Evolutionary conservation across 2,888 invertebrate species (phyloP).

Genomic region (Epistrophe eligans): DNA sequence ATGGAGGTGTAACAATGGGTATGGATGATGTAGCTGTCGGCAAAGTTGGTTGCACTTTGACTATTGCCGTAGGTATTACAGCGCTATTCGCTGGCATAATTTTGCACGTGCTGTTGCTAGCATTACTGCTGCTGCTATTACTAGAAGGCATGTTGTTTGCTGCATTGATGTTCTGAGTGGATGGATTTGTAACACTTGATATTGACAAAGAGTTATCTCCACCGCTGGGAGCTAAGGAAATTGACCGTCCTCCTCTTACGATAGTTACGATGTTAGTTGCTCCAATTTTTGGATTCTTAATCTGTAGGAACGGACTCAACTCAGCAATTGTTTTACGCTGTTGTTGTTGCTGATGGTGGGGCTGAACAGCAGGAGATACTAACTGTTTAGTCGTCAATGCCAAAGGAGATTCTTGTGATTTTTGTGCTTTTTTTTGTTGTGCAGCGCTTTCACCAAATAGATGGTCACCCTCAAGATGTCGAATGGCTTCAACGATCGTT

Average conservation of each 20-base stretch:
- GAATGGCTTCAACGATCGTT: conserved; percentile 99
- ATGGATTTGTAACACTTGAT: conserved; percentile 57
- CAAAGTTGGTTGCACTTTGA: conserved; percentile 80
- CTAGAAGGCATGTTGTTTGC: conserved; percentile 69
- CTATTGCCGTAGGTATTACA: conserved; percentile 80
- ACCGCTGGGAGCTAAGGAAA: conserved; percentile 77
- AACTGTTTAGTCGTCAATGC: conserved; percentile 80
- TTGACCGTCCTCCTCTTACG: conserved; percentile 77
- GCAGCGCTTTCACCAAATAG: conserved; percentile 90
- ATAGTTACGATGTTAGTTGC: conserved; percentile 79
- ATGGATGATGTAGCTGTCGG: conserved; percentile 73
- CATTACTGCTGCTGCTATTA: conserved; percentile 67
- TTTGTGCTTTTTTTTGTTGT: conserved; percentile 80
- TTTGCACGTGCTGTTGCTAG: conserved; percentile 70
- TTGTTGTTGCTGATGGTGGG: conserved; percentile 78
- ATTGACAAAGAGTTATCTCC: conserved; percentile 54
- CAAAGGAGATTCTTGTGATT: conserved; percentile 82
- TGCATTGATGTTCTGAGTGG: conserved; percentile 69
- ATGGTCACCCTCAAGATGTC: conserved; percentile 98
- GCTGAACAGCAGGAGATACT: conserved; percentile 53
- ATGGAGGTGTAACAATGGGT: conserved; percentile 66
- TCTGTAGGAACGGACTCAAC: conserved; percentile 87
- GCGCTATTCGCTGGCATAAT: conserved; percentile 68
- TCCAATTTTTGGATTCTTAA: conserved; percentile 84
- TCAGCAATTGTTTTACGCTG: conserved; percentile 86